Evolutionary conservation across 2,113 vertebrate genomes (phyloP), one percentile per base, ranked within the genome.

Genomic region (Chiloscyllium plagiosum): DNA sequence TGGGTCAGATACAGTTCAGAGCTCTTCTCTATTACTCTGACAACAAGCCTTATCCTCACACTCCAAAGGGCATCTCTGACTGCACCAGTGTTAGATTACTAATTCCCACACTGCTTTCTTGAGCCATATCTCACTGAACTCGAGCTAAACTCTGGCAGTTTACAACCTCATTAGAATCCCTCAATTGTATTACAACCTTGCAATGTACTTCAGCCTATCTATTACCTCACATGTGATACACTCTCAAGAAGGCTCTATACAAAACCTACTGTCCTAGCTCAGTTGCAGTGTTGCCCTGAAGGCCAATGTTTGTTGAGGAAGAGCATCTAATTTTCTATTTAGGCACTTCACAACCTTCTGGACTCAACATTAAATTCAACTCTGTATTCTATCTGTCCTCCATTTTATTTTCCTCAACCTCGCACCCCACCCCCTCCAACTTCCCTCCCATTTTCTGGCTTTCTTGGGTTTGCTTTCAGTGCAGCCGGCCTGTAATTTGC

Each of bases 21-120:
- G 56, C 89, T 66, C 61, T 19, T 93, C 89, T 93, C 89, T 37
- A 93, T 93, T 93, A 93, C 89, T 93, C 89, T 66, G 61, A 93
- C 61, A 93, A 93, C 61, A 93, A 66, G 61, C n/a, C 61, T 66
- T 93, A 66, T 68, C 89, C 89, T 37, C n/a, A 61, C 33, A 24
- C 61, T 93, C 89, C 89, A 93, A 66, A 93, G 89, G 80, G 33
- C 89, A 93, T 68, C 33, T 66, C 33, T 66, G 89, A 93, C 33
- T 66, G n/a, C 20, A 37, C 33, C 65, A 66, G 89, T 93, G 89
- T 93, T 93, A 66, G 33, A 93, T 93, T 93, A 66, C 89, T 37
- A 8, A 93, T 93, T 93, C 89, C 89, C 89, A 93, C 89, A 93
- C 89, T 93, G 89, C 66, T 66, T 37, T 8, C 61, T 66, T 66